A percentile compares a stretch with the other conserved stretches of the same genome.
phyloP scores from a whole-genome alignment of 2,113 vertebrate genomes.

The Columba janthina region DNA sequence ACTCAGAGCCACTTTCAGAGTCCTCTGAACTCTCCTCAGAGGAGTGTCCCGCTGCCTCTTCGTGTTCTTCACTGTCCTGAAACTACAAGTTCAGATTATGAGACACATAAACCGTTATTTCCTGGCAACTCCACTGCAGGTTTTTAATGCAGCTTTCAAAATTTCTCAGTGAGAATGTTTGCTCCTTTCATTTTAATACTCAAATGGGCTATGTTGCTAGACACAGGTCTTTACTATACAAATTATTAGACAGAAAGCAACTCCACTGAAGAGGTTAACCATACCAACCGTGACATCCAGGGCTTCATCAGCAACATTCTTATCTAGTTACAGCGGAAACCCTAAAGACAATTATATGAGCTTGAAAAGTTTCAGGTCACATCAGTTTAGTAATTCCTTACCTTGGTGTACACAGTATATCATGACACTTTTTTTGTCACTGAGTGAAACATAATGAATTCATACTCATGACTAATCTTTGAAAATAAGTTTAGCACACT shows the following conservation, averaged over 20 bases:
- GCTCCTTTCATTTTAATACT: background rate
- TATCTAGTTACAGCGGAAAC: background rate
- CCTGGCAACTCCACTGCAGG: background rate
- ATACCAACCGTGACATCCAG: background rate
- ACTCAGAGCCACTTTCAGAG: slow-evolving; percentile 75
- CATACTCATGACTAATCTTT: background rate
- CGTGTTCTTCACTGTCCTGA: slow-evolving; percentile 72
- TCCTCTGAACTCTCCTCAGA: slow-evolving; percentile 78
- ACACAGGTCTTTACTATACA: background rate
- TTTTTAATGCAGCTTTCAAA: background rate
- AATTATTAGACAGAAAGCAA: background rate
- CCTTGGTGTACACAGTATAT: background rate
- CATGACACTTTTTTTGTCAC: background rate
- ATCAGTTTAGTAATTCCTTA: background rate
- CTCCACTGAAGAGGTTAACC: background rate
- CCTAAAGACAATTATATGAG: background rate
- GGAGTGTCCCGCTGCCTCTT: slow-evolving; percentile 63
- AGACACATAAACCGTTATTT: background rate
- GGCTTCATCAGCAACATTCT: background rate
- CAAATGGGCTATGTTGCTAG: background rate
- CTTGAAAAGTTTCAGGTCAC: background rate
- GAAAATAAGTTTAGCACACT: background rate
- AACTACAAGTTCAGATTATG: slow-evolving; percentile 61
- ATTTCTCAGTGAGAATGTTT: background rate
- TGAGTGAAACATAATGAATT: background rate